Base-by-base conservation (phyloP, 2,113 vertebrate genomes). In the Pao palembangensis region DNA sequence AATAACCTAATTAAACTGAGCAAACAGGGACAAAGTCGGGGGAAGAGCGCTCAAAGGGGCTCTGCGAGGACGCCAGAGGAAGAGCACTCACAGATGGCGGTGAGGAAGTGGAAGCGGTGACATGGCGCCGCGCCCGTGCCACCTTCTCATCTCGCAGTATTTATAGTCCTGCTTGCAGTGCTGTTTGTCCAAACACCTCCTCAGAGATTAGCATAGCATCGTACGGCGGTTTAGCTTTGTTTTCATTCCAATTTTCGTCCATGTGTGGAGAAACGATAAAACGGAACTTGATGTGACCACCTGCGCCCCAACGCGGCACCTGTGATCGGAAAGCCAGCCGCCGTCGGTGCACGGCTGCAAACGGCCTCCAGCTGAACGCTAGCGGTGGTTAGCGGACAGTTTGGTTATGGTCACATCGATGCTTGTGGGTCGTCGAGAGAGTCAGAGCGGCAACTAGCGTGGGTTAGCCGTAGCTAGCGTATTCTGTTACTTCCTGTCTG, bases 81-180 rank as follows among this genome's bases (percentile, higher is more conserved):
- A 82, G 86, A 87, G 86, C 73, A 81, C 83, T 81, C 88, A 79
- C 88, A 89, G 88, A 89, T 89, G 88, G 88, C 78, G 63, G 57
- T 16, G 75, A 87, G 83, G 87, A 89, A 88, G 88, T 79, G 49
- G 61, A 78, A 81, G 82, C 79, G 41, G 86, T 74, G 85, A 81
- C 61, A 79, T 88, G 86, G 88, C 86, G 50, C 34, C 0, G 5
- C 48, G 86, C 86, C 88, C 73, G 34, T 69, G 51, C 79, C 73
- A 75, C 79, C 82, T 81, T 81, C 82, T 80, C 66, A 51, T 70
- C 65, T 34, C 28, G 34, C 23, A 43, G 75, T 88, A 88, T 87
- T 87, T 86, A 84, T 85, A 87, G 85, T 67, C 67, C 67, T 64
- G 71, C 69, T 79, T 59, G 55, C 54, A 64, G 67, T 66, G 71